Evolutionary conservation across 2,797 vertebrate species (phyloP), one percentile per base, ranked within the genome.

Genomic region (Australoheros facetus): DNA sequence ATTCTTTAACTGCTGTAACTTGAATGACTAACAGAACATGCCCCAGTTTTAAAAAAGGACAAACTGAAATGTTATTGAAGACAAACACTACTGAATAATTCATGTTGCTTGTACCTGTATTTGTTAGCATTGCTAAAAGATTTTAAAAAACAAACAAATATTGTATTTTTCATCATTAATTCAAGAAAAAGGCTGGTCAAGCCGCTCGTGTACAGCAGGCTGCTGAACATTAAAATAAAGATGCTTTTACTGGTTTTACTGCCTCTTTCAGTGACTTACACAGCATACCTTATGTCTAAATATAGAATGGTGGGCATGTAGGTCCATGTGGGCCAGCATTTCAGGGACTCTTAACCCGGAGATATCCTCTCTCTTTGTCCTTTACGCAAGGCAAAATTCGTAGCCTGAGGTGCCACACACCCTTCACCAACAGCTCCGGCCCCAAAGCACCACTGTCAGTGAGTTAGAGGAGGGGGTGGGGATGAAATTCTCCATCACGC

Each of bases 351-450:
- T 79, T 48, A 75, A 72, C 85, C 72, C 75, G 54, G 51, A 87
- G 56, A 85, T 71, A 82, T 79, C 69, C 74, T 81, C 71, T 75
- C 45, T 84, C 73, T 89, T 86, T 91, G 88, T 92, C 91, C 92
- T 93, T 93, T 87, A 90, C 51, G 77, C 85, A 48, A 87, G 73
- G 76, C 51, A 85, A 89, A 84, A 85, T 81, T 77, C 4, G n/a
- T 78, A 85, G 93, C 94, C 91, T 37, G 51, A 37, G 90, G 91
- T 86, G 54, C 76, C 32, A 23, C 56, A 75, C 88, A 93, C 91
- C 94, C 91, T 94, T 88, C 90, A 92, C 86, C 86, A 71, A 81
- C 85, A 91, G 79, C 82, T 84, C 73, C 30, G 56, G 80, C 83
- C 90, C 87, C 82, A 87, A 59, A 93, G 92, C 86, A 13, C 79